Evolutionary conservation across 2,888 invertebrate genomes (phyloP), one percentile per base, ranked within the genome.

Genomic region (Trichacis sp.): DNA sequence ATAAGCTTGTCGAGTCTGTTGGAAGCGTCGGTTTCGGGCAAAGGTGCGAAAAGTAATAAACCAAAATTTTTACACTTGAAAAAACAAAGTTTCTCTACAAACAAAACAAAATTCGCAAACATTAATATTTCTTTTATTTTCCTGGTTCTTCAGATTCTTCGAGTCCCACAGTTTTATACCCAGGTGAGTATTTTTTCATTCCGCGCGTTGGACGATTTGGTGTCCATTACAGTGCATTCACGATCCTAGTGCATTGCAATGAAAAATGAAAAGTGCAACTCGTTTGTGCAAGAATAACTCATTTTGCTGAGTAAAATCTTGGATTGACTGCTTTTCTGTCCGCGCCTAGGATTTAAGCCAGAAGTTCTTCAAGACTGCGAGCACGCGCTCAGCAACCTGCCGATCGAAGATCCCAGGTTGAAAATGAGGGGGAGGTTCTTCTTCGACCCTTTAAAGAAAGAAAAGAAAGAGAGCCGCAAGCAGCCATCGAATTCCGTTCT

Each of bases 1-100:
- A 83, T 84, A 68, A 84, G 84, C 63, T 83, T 84, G 66, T 84
- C 84, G 77, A 84, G 84, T 74, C 80, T 83, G n/a, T 69, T 84
- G 73, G 84, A 84, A 77, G 83, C 84, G 51, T 84, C 84, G 52
- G 84, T 84, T 36, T 83, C 82, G 30, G 78, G 78, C 29, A 83
- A 83, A 84, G 84, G 84, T 83, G 76, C 75, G 82, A 73, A 69
- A 54, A 51, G 24, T 33, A 33, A 42, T 11, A 49, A n/a, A 43
- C n/a, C n/a, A 18, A 18, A 3, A 43, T 18, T 43, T 40, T 40
- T 36, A 36, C 11, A 36, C 40, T 40, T 40, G 4, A 40, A 17
- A 52, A 12, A 9, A 51, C n/a, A 42, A 38, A 8, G 1, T 29
- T 42, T 19, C 49, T 49, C n/a, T 30, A n/a, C n/a, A n/a, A n/a